Evolutionary conservation across 2,888 invertebrate genomes (phyloP), one percentile per base, ranked within the genome.

Genomic region (Limnephilus auricula): DNA sequence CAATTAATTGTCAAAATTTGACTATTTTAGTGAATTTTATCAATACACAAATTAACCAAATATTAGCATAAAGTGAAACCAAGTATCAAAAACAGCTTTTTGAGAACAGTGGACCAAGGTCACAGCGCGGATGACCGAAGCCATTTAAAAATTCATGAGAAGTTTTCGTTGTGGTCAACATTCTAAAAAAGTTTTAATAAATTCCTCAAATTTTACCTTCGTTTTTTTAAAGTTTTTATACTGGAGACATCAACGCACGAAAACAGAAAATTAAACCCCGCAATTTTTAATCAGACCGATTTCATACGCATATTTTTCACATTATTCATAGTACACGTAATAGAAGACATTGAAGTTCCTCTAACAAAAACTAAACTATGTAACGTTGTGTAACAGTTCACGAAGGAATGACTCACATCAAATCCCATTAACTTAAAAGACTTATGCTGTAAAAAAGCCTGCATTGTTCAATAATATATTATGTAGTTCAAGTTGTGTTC

Each of bases 401-500:
- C 31, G 31, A 32, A 85, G 13, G 85, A n/a, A 65, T 86, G 86
- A 86, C 86, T 86, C 50, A 86, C 18, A 50, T 30, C 80, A 32
- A 31, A 65, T 65, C 65, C 65, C 65, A 80, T 80, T 80, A 80
- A 32, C 32, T n/a, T 18, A 50, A 65, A 86, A 86, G 50, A 65
- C 45, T 30, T 84, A 10, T 34, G 37, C 13, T 32, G 65, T 86
- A 86, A 86, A 86, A 86, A 86, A 85, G 31, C 15, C 45, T 50
- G 50, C 65, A 86, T 86, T 86, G 86, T 86, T 86, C 45, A 31
- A 65, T 80, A 80, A 31, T 32, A 80, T 32, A 32, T 50, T 86
- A 86, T 40, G 50, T 86, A 65, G 86, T 89, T 79, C 79, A 89
- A 89, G 79, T 89, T 37, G 78, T 79, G 79, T 89, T 89, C 89